Conservation (phyloP, 2,888 invertebrate genomes). For the Deladenus siricidicola region DNA sequence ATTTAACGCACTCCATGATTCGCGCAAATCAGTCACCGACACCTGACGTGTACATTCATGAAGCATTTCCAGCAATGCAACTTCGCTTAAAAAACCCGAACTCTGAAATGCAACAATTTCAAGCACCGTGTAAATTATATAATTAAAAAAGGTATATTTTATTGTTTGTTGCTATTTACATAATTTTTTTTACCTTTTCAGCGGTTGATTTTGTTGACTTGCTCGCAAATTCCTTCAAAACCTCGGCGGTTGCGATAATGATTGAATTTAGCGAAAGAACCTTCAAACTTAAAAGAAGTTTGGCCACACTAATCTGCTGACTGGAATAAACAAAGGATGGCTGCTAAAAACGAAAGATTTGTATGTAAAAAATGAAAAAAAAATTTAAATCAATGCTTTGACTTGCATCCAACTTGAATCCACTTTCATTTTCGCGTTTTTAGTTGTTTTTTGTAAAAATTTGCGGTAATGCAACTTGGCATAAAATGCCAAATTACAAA, state of each 20-base stretch:
- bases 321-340: slow-evolving; percentile 47
- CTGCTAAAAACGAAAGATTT: slow-evolving; percentile 25
- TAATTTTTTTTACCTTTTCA: not conserved
- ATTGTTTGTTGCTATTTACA: too few relatives aligned
- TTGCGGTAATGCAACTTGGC: too few relatives aligned
- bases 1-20: slow-evolving; percentile 71
- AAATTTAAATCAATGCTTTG: too few relatives aligned
- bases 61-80: slow-evolving; percentile 73
- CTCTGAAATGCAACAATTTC: slow-evolving; percentile 4
- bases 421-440: too few relatives aligned
- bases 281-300: slow-evolving; percentile 68
- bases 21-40: slow-evolving; percentile 66
- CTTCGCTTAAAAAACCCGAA: slow-evolving; percentile 58
- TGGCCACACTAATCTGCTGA: slow-evolving; percentile 67
- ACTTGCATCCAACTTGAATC: too few relatives aligned
- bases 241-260: slow-evolving; percentile 72
- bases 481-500: too few relatives aligned
- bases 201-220: slow-evolving; percentile 3
- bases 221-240: slow-evolving; percentile 66
- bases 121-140: not conserved
- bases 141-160: not conserved
- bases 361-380: not conserved
- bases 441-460: too few relatives aligned
- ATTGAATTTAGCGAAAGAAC: slow-evolving; percentile 76
- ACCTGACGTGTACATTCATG: slow-evolving; percentile 61